Evolutionary conservation across 2,113 vertebrate species (phyloP), one percentile per base, ranked within the genome.

Genomic region (Mohoua ochrocephala): DNA sequence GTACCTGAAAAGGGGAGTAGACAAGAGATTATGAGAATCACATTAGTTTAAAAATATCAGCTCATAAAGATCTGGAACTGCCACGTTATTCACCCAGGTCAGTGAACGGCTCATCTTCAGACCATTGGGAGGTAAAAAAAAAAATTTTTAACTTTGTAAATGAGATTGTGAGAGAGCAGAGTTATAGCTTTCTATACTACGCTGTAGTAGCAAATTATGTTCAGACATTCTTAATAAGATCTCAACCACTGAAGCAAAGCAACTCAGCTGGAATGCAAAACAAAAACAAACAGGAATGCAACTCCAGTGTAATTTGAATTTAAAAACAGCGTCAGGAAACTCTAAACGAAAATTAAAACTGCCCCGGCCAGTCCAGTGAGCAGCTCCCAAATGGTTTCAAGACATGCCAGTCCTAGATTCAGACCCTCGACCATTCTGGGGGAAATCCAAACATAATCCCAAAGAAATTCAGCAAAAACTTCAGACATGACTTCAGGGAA

Each of bases 241-340:
- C 45, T 86, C 68, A 95, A 28, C 78, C 92, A 84, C 87, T 6
- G 22, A 80, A 88, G 90, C 71, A 93, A 95, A 96, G 88, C 92
- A 95, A 33, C 82, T 93, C 60, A 64, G 60, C 75, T 93, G 96
- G 94, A 95, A 97, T 95, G 93, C 90, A 96, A 97, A 96, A 93
- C 71, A 92, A 96, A 96, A 97, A 92, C 93, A 97, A 97, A 94
- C 67, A 96, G 75, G 82, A 90, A 77, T 67, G 90, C 71, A 77
- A 33, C 85, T 93, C 82, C 87, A 68, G 67, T 41, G 60, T 67
- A 96, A 96, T 96, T 96, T 94, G 90, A 94, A 96, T 94, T 83
- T 86, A 45, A 94, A 96, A 96, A 93, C 79, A 94, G 95, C 71
- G 8, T 93, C 79, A 56, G 90, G 90, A 70, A 91, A 86, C 57